phyloP scores from a whole-genome alignment of 2,888 invertebrate species.

The Norana najaformis region DNA sequence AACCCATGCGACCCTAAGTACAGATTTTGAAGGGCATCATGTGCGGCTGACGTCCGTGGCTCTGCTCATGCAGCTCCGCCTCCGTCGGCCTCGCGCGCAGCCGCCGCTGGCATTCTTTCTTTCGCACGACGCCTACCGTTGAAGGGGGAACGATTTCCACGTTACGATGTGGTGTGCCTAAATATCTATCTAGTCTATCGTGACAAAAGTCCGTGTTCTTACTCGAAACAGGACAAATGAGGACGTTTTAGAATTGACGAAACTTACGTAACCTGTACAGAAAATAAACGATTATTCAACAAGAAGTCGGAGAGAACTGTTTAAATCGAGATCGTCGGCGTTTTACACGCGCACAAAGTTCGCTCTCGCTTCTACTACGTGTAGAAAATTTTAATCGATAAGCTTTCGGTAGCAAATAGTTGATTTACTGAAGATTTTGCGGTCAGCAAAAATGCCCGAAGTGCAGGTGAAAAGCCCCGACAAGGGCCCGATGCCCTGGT shows the following conservation, averaged over 20 bases:
- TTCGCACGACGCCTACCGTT: background rate
- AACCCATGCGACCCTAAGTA: background rate
- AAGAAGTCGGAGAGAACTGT: background rate
- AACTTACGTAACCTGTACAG: background rate
- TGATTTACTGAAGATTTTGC: background rate
- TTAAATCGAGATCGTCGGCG: background rate
- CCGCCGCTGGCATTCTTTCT: background rate
- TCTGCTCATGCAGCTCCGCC: background rate
- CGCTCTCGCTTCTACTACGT: background rate
- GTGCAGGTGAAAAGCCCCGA: background rate
- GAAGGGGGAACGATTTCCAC: background rate
- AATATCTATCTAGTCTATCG: too few species aligned
- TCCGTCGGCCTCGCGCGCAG: background rate
- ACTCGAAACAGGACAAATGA: background rate
- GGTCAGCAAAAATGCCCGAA: background rate
- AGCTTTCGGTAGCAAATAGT: background rate
- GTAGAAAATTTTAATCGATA: background rate
- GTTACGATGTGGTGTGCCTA: background rate
- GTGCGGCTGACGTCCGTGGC: background rate
- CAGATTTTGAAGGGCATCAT: background rate
- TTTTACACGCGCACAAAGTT: background rate
- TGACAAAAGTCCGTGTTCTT: background rate
- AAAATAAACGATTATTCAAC: conserved; percentile 13
- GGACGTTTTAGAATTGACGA: background rate
- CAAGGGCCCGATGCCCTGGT: conserved; percentile 30